A percentile compares a stretch with the other conserved stretches of the same genome.
phyloP scores from a whole-genome alignment of 2,888 invertebrate species.

The Eulithis prunata region DNA sequence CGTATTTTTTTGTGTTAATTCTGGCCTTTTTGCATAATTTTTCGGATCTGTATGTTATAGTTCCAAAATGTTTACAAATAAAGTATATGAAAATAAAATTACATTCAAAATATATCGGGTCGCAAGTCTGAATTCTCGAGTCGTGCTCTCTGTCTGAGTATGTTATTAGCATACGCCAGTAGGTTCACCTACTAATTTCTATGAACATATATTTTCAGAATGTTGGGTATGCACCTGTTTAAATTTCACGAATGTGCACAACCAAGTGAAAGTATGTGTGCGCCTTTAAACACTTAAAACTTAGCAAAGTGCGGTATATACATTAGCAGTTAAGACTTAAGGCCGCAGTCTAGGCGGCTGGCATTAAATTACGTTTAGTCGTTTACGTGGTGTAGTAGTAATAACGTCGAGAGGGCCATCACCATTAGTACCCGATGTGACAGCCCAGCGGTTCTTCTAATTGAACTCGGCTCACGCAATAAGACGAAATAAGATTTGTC shows the following conservation, averaged over 20 bases:
- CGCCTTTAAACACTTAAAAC: constrained; percentile 2
- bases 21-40: constrained; percentile 7
- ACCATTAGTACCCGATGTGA: constrained; percentile 26
- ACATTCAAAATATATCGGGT: no score
- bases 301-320: constrained; percentile 11
- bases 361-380: constrained; percentile 23
- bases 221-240: no score
- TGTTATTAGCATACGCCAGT: no score
- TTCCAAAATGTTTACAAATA: no score
- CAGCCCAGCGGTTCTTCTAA: constrained; percentile 28
- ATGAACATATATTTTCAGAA: no score
- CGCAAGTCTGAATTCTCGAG: no score
- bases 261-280: neutral
- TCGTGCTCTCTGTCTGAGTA: no score
- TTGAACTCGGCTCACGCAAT: constrained; percentile 33
- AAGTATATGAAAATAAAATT: no score
- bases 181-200: no score
- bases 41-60: no score
- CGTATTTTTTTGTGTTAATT: constrained; percentile 8
- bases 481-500: constrained; percentile 48
- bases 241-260: neutral
- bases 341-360: constrained; percentile 11
- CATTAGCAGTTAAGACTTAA: constrained; percentile 9
- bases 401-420: constrained; percentile 25
- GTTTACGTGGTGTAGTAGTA: constrained; percentile 25